Conservation (phyloP, 2,888 invertebrate genomes). For the Nudaria mundana region DNA sequence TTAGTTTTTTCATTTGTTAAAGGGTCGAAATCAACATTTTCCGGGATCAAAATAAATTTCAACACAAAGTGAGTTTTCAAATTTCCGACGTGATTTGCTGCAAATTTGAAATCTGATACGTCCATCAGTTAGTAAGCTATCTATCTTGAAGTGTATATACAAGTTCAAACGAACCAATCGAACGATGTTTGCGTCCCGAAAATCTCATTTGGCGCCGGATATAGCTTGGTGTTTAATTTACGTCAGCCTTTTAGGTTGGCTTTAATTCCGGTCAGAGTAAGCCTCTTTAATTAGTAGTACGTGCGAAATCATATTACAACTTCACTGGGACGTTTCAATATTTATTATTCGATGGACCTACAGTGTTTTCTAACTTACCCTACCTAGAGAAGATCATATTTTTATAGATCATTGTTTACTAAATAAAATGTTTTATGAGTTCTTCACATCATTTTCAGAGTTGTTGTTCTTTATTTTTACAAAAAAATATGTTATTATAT, state of each 20-base stretch:
- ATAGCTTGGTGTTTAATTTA: slow-evolving; percentile 43
- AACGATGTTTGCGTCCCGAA: slow-evolving; percentile 32
- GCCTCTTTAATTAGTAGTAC: slow-evolving; percentile 30
- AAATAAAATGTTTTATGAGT: no score
- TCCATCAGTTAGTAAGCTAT: slow-evolving; percentile 9
- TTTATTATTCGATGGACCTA: slow-evolving; percentile 3
- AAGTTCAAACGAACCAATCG: slow-evolving; percentile 32
- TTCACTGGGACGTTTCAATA: neutral
- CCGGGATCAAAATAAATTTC: no score
- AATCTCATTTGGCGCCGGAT: slow-evolving; percentile 51
- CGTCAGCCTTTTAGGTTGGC: slow-evolving; percentile 33
- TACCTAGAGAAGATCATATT: no score
- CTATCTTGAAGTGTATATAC: slow-evolving; percentile 15
- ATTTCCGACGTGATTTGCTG: no score
- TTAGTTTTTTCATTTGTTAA: no score
- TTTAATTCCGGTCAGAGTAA: slow-evolving; percentile 37
- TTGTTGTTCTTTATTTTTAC: no score
- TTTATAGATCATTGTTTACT: no score
- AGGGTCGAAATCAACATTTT: no score
- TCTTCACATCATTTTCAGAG: no score
- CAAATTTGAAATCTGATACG: slow-evolving; percentile 14
- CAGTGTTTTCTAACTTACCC: neutral
- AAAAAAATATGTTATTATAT: no score
- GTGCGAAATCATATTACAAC: slow-evolving; percentile 12
- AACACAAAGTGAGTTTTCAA: no score